Evolutionary conservation across 2,888 invertebrate species (phyloP).

Genomic region (Galerucella calmariensis): DNA sequence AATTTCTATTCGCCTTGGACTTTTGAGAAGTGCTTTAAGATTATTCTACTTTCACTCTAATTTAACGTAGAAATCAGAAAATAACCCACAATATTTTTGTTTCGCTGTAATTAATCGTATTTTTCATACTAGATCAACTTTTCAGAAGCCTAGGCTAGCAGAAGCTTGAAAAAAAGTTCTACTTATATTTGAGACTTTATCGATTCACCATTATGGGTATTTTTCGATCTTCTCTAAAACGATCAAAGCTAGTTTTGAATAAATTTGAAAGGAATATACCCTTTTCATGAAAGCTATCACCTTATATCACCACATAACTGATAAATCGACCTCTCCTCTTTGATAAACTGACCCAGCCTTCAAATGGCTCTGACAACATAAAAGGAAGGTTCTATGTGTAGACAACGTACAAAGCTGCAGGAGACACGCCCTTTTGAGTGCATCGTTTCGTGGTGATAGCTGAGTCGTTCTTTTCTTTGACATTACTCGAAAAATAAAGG

Average conservation of each 20-base stretch:
- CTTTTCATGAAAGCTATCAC: slow-evolving; percentile 12
- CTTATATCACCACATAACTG: background rate
- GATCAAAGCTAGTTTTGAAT: background rate
- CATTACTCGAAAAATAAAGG: background rate
- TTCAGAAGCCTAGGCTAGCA: no score
- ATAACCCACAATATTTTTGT: no score
- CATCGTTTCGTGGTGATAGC: slow-evolving; percentile 19
- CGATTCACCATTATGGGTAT: background rate
- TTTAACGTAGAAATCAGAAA: no score
- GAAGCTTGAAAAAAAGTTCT: no score
- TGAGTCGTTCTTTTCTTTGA: slow-evolving; percentile 1
- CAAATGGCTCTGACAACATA: background rate
- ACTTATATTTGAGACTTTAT: no score
- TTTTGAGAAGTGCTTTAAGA: no score
- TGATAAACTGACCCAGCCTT: slow-evolving; percentile 14
- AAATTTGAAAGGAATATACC: background rate
- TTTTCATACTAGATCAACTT: no score
- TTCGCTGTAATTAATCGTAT: no score
- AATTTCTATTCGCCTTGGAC: no score
- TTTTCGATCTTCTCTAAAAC: background rate
- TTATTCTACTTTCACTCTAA: no score
- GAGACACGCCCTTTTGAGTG: slow-evolving; percentile 30
- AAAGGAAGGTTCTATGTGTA: slow-evolving; percentile 12
- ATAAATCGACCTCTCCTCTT: slow-evolving; percentile 7
- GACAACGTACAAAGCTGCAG: slow-evolving; percentile 1